A percentile compares a stretch with the other conserved stretches of the same genome.
phyloP scores from a whole-genome alignment of 2,888 invertebrate genomes.

The Melipona beecheii region DNA sequence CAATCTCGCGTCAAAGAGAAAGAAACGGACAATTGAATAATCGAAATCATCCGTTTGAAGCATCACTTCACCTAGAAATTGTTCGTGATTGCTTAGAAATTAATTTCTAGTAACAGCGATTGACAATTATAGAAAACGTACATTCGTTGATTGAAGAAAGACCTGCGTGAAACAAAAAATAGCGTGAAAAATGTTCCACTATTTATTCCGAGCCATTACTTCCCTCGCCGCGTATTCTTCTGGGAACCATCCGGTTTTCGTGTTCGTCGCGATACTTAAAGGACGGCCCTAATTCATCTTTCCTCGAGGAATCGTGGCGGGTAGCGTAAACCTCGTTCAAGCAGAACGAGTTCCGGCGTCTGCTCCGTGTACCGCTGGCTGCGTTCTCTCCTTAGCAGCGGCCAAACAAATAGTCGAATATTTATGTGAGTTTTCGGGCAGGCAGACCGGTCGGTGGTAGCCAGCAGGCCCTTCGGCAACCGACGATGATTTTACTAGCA shows the following conservation, averaged over 20 bases:
- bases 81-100: not conserved
- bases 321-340: constrained; percentile 48
- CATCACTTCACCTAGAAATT: not conserved
- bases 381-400: constrained; percentile 59
- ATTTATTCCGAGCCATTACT: not conserved
- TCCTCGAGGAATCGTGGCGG: constrained; percentile 49
- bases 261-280: constrained; percentile 55
- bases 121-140: not conserved
- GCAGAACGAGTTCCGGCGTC: constrained; percentile 31
- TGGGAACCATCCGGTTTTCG: constrained; percentile 30
- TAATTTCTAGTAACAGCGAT: not conserved
- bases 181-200: not conserved
- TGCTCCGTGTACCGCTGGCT: constrained; percentile 47
- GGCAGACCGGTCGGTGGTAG: constrained; percentile 29
- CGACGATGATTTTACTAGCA: constrained; percentile 55
- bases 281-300: constrained; percentile 60
- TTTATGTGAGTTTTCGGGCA: constrained; percentile 58
- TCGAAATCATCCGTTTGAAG: not conserved
- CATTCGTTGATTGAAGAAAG: not conserved
- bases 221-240: not conserved
- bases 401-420: constrained; percentile 62
- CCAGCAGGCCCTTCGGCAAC: constrained; percentile 48
- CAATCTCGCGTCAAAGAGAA: not conserved
- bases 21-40: no score
- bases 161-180: not conserved